Evolutionary conservation across 2,888 invertebrate genomes (phyloP), one percentile per base, ranked within the genome.

Genomic region (Mythimna lalbum): DNA sequence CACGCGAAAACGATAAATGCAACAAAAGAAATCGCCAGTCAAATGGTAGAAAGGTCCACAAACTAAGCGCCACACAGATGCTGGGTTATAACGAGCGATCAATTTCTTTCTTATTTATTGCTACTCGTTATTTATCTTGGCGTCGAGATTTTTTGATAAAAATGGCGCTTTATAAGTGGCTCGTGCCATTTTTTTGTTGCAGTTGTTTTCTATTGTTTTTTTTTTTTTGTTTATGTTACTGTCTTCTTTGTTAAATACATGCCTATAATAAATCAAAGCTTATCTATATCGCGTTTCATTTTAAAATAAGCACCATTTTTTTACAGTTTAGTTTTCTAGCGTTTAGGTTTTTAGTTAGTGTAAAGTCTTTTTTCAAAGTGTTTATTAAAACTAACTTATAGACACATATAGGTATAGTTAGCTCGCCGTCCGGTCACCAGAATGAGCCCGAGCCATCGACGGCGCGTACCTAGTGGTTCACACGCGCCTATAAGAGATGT

Each of bases 1-100:
- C 87, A 86, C 87, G 88, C 88, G 90, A 92, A 90, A 90, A 89
- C 88, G 83, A 87, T 87, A 84, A 86, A 86, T 86, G 87, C 85
- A 83, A 86, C 86, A 87, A 87, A 88, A 88, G 87, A 90, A 89
- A 89, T 87, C 83, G 85, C 85, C 73, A 78, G 82, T 19, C 43
- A 43, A 43, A 17, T 86, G 78, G 78, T 86, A 88, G 87, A 90
- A 87, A 88, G 87, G 86, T 84, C 62, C 33, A 67, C 60, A 52
- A 62, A 71, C 69, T 82, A 82, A 86, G 78, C 83, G 76, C 77
- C 77, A 76, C 63, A 47, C 53, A 67, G 55, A 62, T 61, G 60
- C 63, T 63, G 36, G 14, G 43, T 33, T 56, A 61, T 66, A 81
- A 63, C 59, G 23, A 69, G 31, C 57, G 39, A 72, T 67, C 69